Percentiles rank a stretch among this genome's conserved stretches.
These are phyloP conservation scores for Bradysia coprophila DNA, from an alignment of 1,140 invertebrate genomes.

Conservation along the genomic window DNA sequence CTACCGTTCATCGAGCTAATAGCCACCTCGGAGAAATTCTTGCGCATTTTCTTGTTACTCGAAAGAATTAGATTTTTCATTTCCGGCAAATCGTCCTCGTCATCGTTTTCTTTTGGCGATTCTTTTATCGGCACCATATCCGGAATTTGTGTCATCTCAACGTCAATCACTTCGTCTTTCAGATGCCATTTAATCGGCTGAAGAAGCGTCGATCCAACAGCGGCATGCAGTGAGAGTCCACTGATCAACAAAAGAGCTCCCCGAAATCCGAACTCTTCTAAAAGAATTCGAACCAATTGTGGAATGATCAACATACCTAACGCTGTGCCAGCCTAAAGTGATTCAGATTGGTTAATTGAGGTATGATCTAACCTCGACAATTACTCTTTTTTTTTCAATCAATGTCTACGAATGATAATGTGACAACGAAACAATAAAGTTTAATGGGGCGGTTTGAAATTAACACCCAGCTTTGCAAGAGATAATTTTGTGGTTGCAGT, in stretches of 20 bases:
- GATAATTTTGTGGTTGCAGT: too few relatives aligned
- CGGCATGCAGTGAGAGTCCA: conserved; percentile 40
- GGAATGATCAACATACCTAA: conserved; percentile 58
- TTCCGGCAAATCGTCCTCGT: conserved; percentile 25
- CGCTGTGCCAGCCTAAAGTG: conserved; percentile 55
- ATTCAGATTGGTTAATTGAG: too few relatives aligned
- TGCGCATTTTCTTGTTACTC: conserved; percentile 18
- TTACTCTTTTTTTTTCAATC: too few relatives aligned
- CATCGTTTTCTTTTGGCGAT: conserved; percentile 24
- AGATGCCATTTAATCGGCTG: conserved; percentile 46
- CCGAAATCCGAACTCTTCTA: conserved; percentile 37
- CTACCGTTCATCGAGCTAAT: conserved; percentile 17
- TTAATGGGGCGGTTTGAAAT: too few relatives aligned
- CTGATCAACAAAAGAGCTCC: conserved; percentile 46
- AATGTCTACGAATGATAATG: too few relatives aligned
- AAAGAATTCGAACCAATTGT: conserved; percentile 38
- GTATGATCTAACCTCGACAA: too few relatives aligned
- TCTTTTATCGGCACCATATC: conserved; percentile 7
- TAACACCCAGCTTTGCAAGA: too few relatives aligned
- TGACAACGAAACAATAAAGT: too few relatives aligned
- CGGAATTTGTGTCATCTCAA: conserved; percentile 29
- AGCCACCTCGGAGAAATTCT: conserved; percentile 22
- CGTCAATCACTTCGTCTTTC: conserved; percentile 33
- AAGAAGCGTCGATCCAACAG: conserved; percentile 41
- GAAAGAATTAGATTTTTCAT: conserved; percentile 20